phyloP scores from a whole-genome alignment of 2,888 invertebrate species.

The Callyntrura guangdongensis region DNA sequence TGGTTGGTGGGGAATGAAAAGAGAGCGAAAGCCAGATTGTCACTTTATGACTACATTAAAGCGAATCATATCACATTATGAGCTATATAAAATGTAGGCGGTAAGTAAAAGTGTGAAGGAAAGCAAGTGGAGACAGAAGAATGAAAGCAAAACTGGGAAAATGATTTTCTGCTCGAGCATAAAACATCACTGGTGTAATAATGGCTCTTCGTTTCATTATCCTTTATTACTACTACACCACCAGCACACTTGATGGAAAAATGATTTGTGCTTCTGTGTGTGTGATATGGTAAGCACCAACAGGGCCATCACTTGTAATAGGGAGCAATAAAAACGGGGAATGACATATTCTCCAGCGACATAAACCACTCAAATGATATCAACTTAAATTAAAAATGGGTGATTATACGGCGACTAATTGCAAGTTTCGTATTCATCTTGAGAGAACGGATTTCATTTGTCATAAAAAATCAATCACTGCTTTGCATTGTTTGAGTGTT shows the following conservation, averaged over 20 bases:
- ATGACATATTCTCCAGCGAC: too few species aligned
- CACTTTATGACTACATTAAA: slow-evolving; percentile 56
- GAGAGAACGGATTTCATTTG: too few species aligned
- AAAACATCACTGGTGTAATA: background rate
- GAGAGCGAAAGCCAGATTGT: slow-evolving; percentile 43
- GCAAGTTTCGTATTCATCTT: too few species aligned
- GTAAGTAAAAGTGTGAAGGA: slow-evolving; percentile 23
- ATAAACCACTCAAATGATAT: too few species aligned
- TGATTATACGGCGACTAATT: too few species aligned
- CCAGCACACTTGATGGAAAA: slow-evolving; percentile 7
- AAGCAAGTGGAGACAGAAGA: too few species aligned
- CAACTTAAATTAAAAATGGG: too few species aligned
- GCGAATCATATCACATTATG: slow-evolving; percentile 36
- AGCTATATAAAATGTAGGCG: background rate
- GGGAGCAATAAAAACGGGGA: background rate
- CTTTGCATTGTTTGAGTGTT: too few species aligned
- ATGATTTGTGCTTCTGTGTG: slow-evolving; percentile 24
- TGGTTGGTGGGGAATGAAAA: slow-evolving; percentile 42
- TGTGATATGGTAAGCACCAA: too few species aligned
- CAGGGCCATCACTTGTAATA: too few species aligned
- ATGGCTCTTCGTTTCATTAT: slow-evolving; percentile 44
- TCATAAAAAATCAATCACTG: too few species aligned
- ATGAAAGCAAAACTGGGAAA: slow-evolving; percentile 48
- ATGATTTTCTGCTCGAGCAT: slow-evolving; percentile 22
- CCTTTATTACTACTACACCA: background rate